Base-by-base conservation (phyloP, 2,797 vertebrate genomes). In the Enteromius thamalakanensis region DNA sequence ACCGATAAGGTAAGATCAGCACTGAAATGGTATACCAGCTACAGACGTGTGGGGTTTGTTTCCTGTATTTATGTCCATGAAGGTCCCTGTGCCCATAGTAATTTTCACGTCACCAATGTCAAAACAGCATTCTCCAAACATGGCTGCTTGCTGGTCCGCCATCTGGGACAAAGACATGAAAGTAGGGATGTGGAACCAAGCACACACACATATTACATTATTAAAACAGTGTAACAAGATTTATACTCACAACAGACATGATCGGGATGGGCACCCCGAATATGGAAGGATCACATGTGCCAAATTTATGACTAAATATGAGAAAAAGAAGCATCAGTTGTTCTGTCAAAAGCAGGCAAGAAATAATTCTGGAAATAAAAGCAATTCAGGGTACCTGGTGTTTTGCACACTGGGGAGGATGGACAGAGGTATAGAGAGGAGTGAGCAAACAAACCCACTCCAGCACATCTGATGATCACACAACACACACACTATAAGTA, bases 71-170 rank as follows among this genome's bases (percentile, higher is more conserved):
- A 99, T 96, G 85, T 97, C 90, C 96, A 98, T 94, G 91, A 99
- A 99, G 7, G 97, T 96, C 47, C 98, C 98, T 0, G 97, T 99
- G 88, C 98, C 98, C 97, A 99, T 97, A 7, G 98, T 99, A 87
- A 99, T 88, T 87, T 99, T 99, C 82, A 98, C 94, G 49, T 98
- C 96, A 29, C 98, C 98, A 0, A 89, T 88, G 12, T 96, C 94
- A 89, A 98, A 99, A 91, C 98, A 98, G 91, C 98, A 99, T 82
- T 99, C 96, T 69, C 98, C 98, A 91, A 99, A 99, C 97, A 98
- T 97, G 65, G 97, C 98, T 3, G 98, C 95, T 91, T 99, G 98
- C 89, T 99, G 98, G 91, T 99, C 98, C 0, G 97, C 98, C 47
- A 97, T 96, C 98, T 99, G 87, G 5, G 40, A 6, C 17, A 86